These are phyloP conservation scores for Xenopus tropicalis DNA, from an alignment of 2,113 vertebrate species.

Conservation along the genomic window UCB_Xtro_10.0 CM004444.2:94004501-94005000, in stretches of 20 bases:
- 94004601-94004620: no score
- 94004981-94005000: no score
- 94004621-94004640: background rate
- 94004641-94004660: background rate
- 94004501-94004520: slow-evolving; percentile 12
- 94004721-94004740: slow-evolving; percentile 18
- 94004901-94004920: slow-evolving; percentile 37
- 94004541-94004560: background rate
- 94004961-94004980: no score
- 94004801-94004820: background rate
- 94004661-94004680: no score
- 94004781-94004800: slow-evolving; percentile 18
- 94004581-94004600: no score
- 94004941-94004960: slow-evolving; percentile 12
- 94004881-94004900: slow-evolving; percentile 39
- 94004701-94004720: background rate
- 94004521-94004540: background rate
- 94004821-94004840: slow-evolving; percentile 27
- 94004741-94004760: slow-evolving; percentile 1
- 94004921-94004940: slow-evolving; percentile 28
- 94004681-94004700: background rate
- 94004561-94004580: no score
- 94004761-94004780: slow-evolving; percentile 35
- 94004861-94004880: slow-evolving; percentile 36
- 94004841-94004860: slow-evolving; percentile 28